These are phyloP conservation scores for Channa maculata DNA, from an alignment of 2,113 vertebrate genomes.

Conservation along the genomic window DNA sequence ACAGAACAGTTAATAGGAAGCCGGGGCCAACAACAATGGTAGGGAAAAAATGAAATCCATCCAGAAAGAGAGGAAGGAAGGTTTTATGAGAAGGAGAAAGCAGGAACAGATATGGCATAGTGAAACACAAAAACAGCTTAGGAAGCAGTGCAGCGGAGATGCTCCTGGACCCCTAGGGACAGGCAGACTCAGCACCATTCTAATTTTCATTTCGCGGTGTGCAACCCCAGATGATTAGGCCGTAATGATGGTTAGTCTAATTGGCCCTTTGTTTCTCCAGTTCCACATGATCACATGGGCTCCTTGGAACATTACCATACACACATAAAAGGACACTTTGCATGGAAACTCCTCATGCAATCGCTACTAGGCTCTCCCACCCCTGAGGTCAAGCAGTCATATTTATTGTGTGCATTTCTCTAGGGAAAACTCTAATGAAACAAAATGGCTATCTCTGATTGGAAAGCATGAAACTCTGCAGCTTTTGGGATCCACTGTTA, in stretches of 20 bases:
- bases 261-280: slow-evolving; percentile 70
- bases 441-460: background rate
- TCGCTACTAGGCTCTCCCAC: slow-evolving; percentile 10
- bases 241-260: slow-evolving; percentile 77
- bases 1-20: slow-evolving; percentile 46
- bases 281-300: slow-evolving; percentile 58
- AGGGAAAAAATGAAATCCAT: slow-evolving; percentile 51
- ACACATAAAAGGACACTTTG: slow-evolving; percentile 36
- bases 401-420: background rate
- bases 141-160: slow-evolving; percentile 63
- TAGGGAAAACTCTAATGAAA: background rate
- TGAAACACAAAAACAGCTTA: slow-evolving; percentile 65
- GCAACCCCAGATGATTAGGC: slow-evolving; percentile 76
- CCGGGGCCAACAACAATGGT: slow-evolving; percentile 52
- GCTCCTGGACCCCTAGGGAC: slow-evolving; percentile 63
- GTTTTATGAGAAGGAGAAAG: slow-evolving; percentile 1
- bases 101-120: slow-evolving; percentile 46
- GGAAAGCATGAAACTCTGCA: slow-evolving; percentile 1
- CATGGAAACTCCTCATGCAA: slow-evolving; percentile 36
- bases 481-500: background rate
- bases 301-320: slow-evolving; percentile 26
- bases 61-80: slow-evolving; percentile 9
- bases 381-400: slow-evolving; percentile 18
- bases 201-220: slow-evolving; percentile 79
- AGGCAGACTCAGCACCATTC: slow-evolving; percentile 64